Percentiles rank a stretch among this genome's conserved stretches.
Conservation (phyloP, 2,113 vertebrate genomes). For the Leucosticte australis region DNA sequence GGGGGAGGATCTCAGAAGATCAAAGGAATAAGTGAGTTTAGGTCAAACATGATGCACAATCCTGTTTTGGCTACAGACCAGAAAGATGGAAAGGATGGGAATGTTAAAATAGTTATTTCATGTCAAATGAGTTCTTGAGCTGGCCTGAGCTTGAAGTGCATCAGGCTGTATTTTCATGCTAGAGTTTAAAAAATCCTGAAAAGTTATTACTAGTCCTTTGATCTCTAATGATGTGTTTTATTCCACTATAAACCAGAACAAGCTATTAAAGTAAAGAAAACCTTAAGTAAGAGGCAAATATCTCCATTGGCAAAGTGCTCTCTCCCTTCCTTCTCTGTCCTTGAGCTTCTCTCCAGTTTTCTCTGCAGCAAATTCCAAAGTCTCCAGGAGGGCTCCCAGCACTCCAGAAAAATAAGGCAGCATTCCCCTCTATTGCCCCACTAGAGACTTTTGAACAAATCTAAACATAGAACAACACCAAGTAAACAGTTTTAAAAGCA, state of each 20-base stretch:
- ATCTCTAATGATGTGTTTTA: background rate
- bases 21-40: background rate
- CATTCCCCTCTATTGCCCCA: background rate
- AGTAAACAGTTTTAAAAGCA: background rate
- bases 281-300: background rate
- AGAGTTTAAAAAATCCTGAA: background rate
- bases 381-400: background rate
- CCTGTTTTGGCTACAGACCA: background rate
- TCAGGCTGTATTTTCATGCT: background rate
- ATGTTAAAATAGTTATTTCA: background rate
- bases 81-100: background rate
- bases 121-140: background rate
- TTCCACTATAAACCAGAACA: background rate
- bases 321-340: background rate
- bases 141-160: background rate
- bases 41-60: background rate
- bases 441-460: background rate
- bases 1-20: background rate
- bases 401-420: background rate
- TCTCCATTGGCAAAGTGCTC: background rate
- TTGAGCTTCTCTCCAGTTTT: background rate
- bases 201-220: background rate
- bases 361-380: background rate
- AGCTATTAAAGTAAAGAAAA: background rate
- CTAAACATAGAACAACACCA: background rate